These are phyloP conservation scores for Pseudochaenichthys georgianus DNA, from an alignment of 2,797 vertebrate genomes.

Conservation along the genomic window DNA sequence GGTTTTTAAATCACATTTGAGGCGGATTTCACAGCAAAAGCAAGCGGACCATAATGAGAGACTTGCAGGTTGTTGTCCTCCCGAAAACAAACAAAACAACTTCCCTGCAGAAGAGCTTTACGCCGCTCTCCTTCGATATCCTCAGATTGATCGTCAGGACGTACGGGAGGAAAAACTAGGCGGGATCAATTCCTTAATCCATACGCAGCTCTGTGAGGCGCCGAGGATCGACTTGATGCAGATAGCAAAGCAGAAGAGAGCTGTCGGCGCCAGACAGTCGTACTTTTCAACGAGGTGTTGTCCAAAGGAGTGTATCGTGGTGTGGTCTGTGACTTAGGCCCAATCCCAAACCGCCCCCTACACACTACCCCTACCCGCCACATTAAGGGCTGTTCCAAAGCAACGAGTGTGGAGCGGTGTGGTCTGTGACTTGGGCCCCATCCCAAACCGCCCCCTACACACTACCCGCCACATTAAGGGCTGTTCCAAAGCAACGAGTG, in stretches of 20 bases:
- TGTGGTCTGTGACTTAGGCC: conserved; percentile 39
- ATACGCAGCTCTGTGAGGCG: conserved; percentile 5
- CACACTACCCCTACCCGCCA: too few relatives aligned
- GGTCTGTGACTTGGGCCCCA: too few relatives aligned
- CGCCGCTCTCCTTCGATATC: background rate
- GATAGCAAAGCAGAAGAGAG: conserved; percentile 13
- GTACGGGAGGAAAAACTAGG: background rate
- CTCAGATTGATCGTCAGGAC: conserved; percentile 5
- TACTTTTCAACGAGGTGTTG: conserved; percentile 15
- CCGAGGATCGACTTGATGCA: conserved; percentile 52
- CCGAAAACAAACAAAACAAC: background rate
- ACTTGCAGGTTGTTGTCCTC: background rate
- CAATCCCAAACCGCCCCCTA: too few relatives aligned
- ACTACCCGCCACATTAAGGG: too few relatives aligned
- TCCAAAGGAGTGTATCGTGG: background rate
- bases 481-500: too few relatives aligned
- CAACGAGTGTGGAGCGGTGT: too few relatives aligned
- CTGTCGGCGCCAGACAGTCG: conserved; percentile 12
- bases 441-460: too few relatives aligned
- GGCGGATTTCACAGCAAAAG: conserved; percentile 16
- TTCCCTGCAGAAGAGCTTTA: background rate
- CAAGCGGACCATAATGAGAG: background rate
- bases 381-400: too few relatives aligned
- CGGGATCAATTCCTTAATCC: conserved; percentile 34
- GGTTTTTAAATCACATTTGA: conserved; percentile 22